Percentiles rank a stretch among this genome's conserved stretches.
phyloP scores from a whole-genome alignment of 2,888 invertebrate species.

The Polyploca ridens region DNA sequence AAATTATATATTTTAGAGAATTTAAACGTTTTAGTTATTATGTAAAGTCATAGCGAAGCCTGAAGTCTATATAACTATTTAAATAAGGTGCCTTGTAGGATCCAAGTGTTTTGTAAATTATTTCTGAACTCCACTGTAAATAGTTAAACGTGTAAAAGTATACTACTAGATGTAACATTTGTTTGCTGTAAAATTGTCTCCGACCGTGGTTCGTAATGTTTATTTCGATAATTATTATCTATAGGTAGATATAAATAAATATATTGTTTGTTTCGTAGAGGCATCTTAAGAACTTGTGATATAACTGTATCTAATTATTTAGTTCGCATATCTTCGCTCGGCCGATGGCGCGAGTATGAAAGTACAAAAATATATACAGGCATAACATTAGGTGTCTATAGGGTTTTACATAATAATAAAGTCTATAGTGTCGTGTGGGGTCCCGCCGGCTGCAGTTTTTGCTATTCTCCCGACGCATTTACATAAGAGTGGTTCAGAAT shows the following conservation, averaged over 20 bases:
- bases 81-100: conserved; percentile 82
- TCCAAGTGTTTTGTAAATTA: conserved; percentile 79
- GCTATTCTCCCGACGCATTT: conserved; percentile 71
- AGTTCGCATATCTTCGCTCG: conserved; percentile 66
- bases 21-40: conserved; percentile 80
- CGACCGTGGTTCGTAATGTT: conserved; percentile 65
- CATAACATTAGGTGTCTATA: conserved; percentile 74
- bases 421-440: conserved; percentile 68
- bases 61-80: conserved; percentile 81
- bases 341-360: conserved; percentile 54
- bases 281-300: conserved; percentile 83
- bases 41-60: conserved; percentile 82
- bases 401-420: conserved; percentile 74
- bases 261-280: conserved; percentile 82
- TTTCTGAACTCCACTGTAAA: conserved; percentile 79
- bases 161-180: conserved; percentile 77
- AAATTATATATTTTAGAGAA: conserved; percentile 84
- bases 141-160: conserved; percentile 78
- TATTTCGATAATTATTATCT: conserved; percentile 66
- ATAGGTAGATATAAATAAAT: conserved; percentile 73
- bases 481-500: conserved; percentile 74
- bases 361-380: conserved; percentile 80
- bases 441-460: conserved; percentile 75
- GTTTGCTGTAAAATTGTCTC: conserved; percentile 74
- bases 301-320: conserved; percentile 80